phyloP scores from a whole-genome alignment of 2,888 invertebrate genomes.

The Tetramorium bicarinatum region DNA sequence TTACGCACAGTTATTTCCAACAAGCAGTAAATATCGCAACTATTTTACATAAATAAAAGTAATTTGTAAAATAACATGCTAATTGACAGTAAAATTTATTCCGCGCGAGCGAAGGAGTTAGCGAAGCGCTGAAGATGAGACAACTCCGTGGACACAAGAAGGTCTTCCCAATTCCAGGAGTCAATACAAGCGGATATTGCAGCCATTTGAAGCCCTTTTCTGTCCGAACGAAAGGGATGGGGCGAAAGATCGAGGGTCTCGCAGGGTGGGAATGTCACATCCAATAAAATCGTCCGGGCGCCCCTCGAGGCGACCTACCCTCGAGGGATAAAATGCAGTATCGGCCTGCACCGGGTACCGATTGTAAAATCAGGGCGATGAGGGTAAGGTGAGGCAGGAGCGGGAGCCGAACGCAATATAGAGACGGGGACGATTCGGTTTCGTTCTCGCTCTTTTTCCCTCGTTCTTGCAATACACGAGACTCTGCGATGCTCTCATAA shows the following conservation, averaged over 20 bases:
- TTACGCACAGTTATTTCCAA: not conserved
- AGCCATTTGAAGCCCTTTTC: constrained; percentile 81
- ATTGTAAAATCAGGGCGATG: constrained; percentile 76
- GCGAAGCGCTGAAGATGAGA: constrained; percentile 57
- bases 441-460: constrained; percentile 43
- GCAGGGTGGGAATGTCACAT: constrained; percentile 77
- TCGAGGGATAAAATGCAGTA: constrained; percentile 80
- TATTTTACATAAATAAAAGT: constrained; percentile 1
- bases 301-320: constrained; percentile 74
- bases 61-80: constrained; percentile 56
- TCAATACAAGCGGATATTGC: constrained; percentile 83
- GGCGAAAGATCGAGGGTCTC: constrained; percentile 69
- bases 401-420: constrained; percentile 71
- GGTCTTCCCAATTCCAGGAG: constrained; percentile 81
- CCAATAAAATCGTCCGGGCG: constrained; percentile 81
- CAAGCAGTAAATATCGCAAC: not conserved
- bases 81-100: constrained; percentile 70
- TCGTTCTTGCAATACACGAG: constrained; percentile 67
- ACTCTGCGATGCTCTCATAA: constrained; percentile 64
- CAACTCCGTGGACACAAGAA: constrained; percentile 72
- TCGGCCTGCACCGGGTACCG: constrained; percentile 76
- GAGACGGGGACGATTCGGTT: constrained; percentile 63
- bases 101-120: constrained; percentile 52
- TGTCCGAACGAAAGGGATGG: constrained; percentile 70
- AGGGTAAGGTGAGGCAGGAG: constrained; percentile 45